These are phyloP conservation scores for Myocastor coypus DNA, from an alignment of 2,113 vertebrate species.

Conservation along the genomic window DNA sequence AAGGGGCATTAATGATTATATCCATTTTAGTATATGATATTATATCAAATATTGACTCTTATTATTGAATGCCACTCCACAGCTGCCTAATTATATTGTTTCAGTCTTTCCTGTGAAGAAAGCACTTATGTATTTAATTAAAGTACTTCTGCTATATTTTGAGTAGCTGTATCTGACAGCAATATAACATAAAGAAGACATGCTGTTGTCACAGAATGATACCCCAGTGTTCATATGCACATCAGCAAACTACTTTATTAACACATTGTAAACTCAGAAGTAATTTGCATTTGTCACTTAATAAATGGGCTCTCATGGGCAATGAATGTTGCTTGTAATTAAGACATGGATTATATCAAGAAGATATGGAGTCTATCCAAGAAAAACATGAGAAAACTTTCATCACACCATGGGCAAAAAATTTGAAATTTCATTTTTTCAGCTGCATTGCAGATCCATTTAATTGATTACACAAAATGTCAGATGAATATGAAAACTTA, in stretches of 20 bases:
- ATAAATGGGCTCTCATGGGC: conserved; percentile 41
- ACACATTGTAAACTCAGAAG: not conserved
- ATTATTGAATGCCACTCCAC: too few relatives aligned
- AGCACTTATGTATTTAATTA: too few relatives aligned
- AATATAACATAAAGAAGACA: not conserved
- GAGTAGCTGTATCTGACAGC: not conserved
- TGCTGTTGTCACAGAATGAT: not conserved
- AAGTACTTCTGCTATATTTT: conserved; percentile 48
- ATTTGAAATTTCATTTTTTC: conserved; percentile 34
- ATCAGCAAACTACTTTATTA: not conserved
- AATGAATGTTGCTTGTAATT: conserved; percentile 50
- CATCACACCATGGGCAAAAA: not conserved
- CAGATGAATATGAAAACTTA: not conserved
- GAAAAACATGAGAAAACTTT: conserved; percentile 7
- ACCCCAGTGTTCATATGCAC: not conserved
- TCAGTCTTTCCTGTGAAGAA: too few relatives aligned
- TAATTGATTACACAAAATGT: conserved; percentile 25
- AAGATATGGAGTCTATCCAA: not conserved
- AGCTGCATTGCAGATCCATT: not conserved
- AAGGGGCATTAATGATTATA: too few relatives aligned
- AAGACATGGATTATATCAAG: conserved; percentile 45
- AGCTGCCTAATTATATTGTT: too few relatives aligned
- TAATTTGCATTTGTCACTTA: conserved; percentile 19
- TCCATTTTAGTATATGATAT: too few relatives aligned
- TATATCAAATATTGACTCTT: too few relatives aligned